Evolutionary conservation across 2,797 vertebrate species (phyloP), one percentile per base, ranked within the genome.

Genomic region (Halcyon chelicuti): DNA sequence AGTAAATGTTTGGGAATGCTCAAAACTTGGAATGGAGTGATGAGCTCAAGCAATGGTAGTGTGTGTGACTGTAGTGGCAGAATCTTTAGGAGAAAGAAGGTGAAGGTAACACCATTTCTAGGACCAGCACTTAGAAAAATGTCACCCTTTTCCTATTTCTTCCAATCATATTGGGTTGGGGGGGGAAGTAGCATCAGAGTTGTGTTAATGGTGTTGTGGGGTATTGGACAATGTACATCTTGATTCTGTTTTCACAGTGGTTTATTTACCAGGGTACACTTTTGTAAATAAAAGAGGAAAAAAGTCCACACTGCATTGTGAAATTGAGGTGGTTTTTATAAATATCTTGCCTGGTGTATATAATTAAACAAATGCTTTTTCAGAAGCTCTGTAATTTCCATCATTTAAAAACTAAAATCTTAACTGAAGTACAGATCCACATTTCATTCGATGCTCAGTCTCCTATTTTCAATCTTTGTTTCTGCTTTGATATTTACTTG

Each of bases 111-210:
- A 71, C 16, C 1, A 7, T 60, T 90, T 86, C 20, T 46, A 35
- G 22, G 23, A 28, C 13, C 28, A 67, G 12, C 15, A 57, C 18
- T 52, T 68, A 12, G 17, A 47, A 62, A 66, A 76, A 44, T 26
- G 29, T 12, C 19, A 8, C 31, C 4, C 1, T 68, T 28, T 72
- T 61, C 14, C 16, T 39, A 4, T 79, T 61, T 33, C 68, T 82
- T 37, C 31, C 21, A 28, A 1, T 25, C 6, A 16, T 15, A 15
- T 29, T 33, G 7, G 5, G 4, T 47, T 66, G 5, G 3, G 28
- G 12, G 2, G 1, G 3, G 2, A 4, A 5, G 2, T 71, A 61
- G 2, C 19, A 8, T 47, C 2, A 8, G 31, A 54, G 31, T 15
- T 49, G 9, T 21, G 3, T 88, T 31, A 37, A 46, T 44, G 39